These are phyloP conservation scores for Delphinapterus leucas DNA, from an alignment of 2,113 vertebrate species.

Conservation along the genomic window DNA sequence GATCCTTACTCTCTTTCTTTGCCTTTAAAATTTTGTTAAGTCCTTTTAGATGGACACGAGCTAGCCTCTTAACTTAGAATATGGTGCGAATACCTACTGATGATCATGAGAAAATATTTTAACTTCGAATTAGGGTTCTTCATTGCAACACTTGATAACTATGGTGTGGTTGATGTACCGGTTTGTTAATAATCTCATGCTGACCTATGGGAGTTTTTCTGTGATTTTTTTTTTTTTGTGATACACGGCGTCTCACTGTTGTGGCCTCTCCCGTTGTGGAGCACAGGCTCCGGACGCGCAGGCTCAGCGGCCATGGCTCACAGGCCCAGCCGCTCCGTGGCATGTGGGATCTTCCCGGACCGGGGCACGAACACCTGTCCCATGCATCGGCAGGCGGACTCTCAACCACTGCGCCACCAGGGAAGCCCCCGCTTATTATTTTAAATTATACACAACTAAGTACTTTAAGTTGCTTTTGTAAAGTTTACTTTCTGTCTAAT, in stretches of 20 bases:
- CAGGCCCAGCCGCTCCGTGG: too few relatives aligned
- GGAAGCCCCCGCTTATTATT: neutral
- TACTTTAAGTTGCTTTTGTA: conserved; percentile 48
- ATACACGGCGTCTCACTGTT: too few relatives aligned
- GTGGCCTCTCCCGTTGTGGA: too few relatives aligned
- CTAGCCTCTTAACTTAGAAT: neutral
- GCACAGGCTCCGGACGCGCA: too few relatives aligned
- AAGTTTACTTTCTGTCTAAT: conserved; percentile 25
- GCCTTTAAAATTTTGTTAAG: neutral
- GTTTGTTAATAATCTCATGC: neutral
- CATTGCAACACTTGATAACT: neutral
- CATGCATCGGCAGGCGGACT: too few relatives aligned
- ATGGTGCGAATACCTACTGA: neutral
- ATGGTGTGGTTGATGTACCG: neutral
- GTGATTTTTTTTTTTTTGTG: neutral
- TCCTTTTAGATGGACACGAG: neutral
- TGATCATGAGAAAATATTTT: neutral
- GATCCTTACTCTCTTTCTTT: neutral
- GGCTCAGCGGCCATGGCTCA: too few relatives aligned
- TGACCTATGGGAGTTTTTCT: neutral
- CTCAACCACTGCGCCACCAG: too few relatives aligned
- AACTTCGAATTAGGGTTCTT: neutral
- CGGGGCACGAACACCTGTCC: too few relatives aligned
- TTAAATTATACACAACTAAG: conserved; percentile 5
- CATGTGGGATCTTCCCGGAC: too few relatives aligned